Evolutionary conservation across 2,113 vertebrate genomes (phyloP).

Genomic region (Mixornis gularis): DNA sequence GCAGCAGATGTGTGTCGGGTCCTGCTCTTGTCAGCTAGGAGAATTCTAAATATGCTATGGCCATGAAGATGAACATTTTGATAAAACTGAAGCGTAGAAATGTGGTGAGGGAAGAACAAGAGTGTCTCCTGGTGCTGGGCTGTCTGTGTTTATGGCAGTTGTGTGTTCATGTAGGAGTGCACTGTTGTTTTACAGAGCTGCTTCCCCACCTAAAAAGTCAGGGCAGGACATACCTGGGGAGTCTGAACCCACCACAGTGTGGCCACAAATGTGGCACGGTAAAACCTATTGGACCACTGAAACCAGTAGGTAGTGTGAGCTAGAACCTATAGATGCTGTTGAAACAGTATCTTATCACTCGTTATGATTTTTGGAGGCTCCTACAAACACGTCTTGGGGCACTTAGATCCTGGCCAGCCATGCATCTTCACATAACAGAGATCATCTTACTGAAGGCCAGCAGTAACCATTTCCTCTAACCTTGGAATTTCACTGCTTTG

Average conservation of each 20-base stretch:
- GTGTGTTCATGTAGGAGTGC: rapidly evolving
- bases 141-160: not conserved
- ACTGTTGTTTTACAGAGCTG: not conserved
- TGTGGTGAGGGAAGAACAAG: not conserved
- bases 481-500: not conserved
- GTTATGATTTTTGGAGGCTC: not conserved
- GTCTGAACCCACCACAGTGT: not conserved
- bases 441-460: not conserved
- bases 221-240: not conserved
- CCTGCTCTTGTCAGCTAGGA: not conserved
- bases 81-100: not conserved
- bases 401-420: not conserved
- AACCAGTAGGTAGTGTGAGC: not conserved
- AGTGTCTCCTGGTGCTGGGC: not conserved
- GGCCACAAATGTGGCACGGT: not conserved
- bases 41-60: not conserved
- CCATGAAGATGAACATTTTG: not conserved
- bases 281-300: not conserved
- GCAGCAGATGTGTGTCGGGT: not conserved
- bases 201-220: not conserved
- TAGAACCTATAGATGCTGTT: not conserved
- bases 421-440: not conserved
- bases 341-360: not conserved
- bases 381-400: rapidly evolving
- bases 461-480: not conserved